Conservation (phyloP, 1,140 invertebrate genomes). For the Aleiodes sp. region DNA sequence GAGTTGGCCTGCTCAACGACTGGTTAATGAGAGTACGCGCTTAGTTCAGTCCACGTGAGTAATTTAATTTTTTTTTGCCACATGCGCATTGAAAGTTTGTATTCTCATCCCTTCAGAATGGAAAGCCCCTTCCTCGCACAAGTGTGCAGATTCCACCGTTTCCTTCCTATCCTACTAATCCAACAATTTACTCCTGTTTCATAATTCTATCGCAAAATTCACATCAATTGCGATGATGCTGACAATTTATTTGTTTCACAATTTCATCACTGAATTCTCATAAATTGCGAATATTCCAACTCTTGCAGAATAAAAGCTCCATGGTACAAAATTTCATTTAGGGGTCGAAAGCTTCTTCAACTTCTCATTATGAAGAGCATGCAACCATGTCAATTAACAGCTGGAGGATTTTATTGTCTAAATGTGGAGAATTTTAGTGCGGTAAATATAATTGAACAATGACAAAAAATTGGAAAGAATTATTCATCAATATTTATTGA, state of each 20-base stretch:
- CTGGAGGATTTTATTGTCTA: conserved; percentile 42
- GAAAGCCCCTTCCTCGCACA: no score
- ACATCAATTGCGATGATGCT: no score
- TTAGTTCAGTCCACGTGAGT: conserved; percentile 42
- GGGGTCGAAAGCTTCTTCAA: conserved; percentile 35
- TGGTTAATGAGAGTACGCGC: conserved; percentile 38
- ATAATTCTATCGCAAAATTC: no score
- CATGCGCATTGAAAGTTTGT: no score
- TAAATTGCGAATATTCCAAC: not conserved
- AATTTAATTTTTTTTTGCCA: conserved; percentile 3
- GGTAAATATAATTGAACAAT: conserved; percentile 41
- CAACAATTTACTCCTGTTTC: no score
- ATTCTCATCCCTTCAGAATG: no score
- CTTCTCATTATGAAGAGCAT: conserved; percentile 42
- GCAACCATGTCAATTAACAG: conserved; percentile 41
- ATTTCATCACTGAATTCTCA: no score
- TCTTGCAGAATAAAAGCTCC: conserved; percentile 36
- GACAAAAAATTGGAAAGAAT: no score
- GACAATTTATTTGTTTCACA: no score
- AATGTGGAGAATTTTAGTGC: conserved; percentile 45
- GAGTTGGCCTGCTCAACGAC: conserved; percentile 44
- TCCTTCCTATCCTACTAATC: no score
- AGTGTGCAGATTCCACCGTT: no score
- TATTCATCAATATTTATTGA: no score
- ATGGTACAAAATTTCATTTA: conserved; percentile 44